Conservation (phyloP, 2,113 vertebrate species). For the Sterrhoptilus dennistouni region DNA sequence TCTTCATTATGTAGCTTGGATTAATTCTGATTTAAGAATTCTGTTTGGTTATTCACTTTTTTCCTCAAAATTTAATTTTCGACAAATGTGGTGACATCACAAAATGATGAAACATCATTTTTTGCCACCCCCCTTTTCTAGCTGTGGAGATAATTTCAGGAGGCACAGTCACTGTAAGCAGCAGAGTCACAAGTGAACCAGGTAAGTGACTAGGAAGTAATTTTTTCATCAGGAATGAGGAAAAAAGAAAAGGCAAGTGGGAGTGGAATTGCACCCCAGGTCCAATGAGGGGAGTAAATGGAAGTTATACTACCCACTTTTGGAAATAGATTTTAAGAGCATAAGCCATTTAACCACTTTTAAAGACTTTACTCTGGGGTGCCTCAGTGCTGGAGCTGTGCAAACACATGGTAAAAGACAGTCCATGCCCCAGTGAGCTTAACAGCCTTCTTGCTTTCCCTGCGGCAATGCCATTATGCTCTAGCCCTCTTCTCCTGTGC, state of each 20-base stretch:
- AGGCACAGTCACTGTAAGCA: background rate
- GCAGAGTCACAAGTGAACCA: background rate
- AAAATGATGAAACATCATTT: background rate
- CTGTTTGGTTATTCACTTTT: background rate
- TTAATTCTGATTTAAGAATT: constrained; percentile 18
- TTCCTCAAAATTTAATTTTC: background rate
- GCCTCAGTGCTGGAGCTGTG: background rate
- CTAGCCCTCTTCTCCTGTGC: background rate
- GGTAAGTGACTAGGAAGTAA: background rate
- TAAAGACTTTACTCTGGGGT: background rate
- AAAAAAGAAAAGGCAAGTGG: background rate
- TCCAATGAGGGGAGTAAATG: background rate
- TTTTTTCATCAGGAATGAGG: background rate
- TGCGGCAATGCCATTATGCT: background rate
- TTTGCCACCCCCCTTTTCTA: background rate
- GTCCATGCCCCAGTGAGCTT: background rate
- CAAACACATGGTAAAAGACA: constrained; percentile 19
- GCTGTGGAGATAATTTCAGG: background rate
- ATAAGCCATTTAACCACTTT: background rate
- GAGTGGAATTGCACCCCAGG: background rate
- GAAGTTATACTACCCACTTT: background rate
- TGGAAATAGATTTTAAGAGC: background rate
- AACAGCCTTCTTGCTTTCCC: background rate
- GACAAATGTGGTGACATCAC: background rate
- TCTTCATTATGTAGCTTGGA: constrained; percentile 14